Percentiles rank a stretch among this genome's conserved stretches.
These are phyloP conservation scores for Propithecus deckenii DNA, from an alignment of 2,797 vertebrate species.

Conservation along the genomic window DNA sequence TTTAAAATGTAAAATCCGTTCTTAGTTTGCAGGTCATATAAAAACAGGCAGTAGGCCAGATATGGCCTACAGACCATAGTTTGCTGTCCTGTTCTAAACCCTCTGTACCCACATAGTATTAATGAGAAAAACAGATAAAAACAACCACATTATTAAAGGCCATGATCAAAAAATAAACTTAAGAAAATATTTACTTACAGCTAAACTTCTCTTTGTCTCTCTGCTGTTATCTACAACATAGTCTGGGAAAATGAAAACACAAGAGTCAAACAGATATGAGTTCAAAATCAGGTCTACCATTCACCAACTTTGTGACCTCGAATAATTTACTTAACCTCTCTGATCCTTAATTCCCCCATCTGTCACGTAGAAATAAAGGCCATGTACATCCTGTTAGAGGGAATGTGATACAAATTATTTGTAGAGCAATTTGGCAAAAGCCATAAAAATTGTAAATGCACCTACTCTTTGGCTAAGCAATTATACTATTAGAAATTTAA, in stretches of 20 bases:
- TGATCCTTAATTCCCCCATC: neutral
- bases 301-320: neutral
- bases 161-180: slow-evolving; percentile 41
- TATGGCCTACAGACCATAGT: neutral
- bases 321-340: neutral
- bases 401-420: neutral
- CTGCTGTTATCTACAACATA: neutral
- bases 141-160: neutral
- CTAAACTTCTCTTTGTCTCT: slow-evolving; percentile 13
- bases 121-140: slow-evolving; percentile 64
- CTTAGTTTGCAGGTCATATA: neutral
- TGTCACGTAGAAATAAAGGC: neutral
- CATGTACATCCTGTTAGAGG: neutral
- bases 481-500: neutral
- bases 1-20: slow-evolving; percentile 1
- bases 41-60: neutral
- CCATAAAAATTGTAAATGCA: neutral
- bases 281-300: neutral
- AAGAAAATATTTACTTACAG: slow-evolving; percentile 63
- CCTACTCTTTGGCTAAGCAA: neutral
- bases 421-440: neutral
- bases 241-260: neutral
- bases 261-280: neutral
- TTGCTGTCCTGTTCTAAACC: neutral
- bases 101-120: neutral